These are phyloP conservation scores for Cephalophus harveyi DNA, from an alignment of 2,113 vertebrate species.

Conservation along the genomic window DNA sequence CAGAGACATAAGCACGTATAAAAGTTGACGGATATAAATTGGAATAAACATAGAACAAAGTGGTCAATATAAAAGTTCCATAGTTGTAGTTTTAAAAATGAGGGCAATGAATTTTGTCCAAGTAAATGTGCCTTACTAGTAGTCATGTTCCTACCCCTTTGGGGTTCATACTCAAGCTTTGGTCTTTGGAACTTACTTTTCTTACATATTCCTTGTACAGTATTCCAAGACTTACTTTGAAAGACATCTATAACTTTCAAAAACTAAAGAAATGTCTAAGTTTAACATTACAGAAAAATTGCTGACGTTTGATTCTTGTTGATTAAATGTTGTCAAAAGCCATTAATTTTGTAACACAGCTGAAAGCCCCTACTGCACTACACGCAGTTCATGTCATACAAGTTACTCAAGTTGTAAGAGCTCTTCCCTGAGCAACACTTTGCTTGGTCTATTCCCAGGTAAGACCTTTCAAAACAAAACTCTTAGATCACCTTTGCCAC, in stretches of 20 bases:
- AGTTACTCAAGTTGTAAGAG: background rate
- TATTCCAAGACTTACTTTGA: background rate
- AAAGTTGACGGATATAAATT: background rate
- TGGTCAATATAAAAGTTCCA: background rate
- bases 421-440: background rate
- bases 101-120: background rate
- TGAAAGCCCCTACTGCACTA: background rate
- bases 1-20: background rate
- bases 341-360: background rate
- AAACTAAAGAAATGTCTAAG: background rate
- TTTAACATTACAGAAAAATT: background rate
- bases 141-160: background rate
- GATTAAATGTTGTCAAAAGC: background rate
- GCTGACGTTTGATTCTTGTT: background rate
- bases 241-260: background rate
- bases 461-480: background rate
- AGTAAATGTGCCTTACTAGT: background rate
- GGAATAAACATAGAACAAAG: background rate
- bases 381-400: background rate
- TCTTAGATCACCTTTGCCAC: background rate
- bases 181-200: background rate
- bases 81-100: background rate
- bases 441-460: background rate
- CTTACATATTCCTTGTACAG: background rate
- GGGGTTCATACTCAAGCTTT: background rate